A percentile compares a stretch with the other conserved stretches of the same genome.
Conservation (phyloP, 2,888 invertebrate genomes). For the Cremastinae sp. region DNA sequence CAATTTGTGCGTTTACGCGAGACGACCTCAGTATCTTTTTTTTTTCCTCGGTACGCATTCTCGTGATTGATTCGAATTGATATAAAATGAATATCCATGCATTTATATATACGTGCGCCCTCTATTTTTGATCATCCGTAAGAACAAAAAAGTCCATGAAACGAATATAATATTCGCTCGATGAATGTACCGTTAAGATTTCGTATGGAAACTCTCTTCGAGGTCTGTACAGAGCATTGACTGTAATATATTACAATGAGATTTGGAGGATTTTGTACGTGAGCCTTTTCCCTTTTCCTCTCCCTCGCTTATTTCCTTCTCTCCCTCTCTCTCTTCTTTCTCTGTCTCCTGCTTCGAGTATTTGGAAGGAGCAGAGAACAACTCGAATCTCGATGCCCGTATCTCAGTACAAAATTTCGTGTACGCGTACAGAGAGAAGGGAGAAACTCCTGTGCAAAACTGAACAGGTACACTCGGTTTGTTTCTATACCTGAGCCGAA, state of each 20-base stretch:
- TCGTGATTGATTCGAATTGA: conserved; percentile 48
- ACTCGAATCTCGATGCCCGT: too few species aligned
- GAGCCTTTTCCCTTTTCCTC: conserved; percentile 13
- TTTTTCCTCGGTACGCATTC: conserved; percentile 48
- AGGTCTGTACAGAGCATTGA: conserved; percentile 26
- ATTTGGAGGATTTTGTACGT: conserved; percentile 56
- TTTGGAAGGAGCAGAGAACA: too few species aligned
- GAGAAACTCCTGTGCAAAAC: too few species aligned
- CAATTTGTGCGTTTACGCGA: conserved; percentile 24
- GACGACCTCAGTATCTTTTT: neutral
- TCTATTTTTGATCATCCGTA: neutral
- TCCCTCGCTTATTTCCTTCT: neutral
- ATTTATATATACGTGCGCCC: conserved; percentile 28
- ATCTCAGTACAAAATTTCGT: too few species aligned
- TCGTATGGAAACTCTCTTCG: conserved; percentile 26
- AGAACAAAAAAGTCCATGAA: neutral
- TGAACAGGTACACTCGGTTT: too few species aligned
- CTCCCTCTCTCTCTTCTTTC: neutral
- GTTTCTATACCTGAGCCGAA: too few species aligned
- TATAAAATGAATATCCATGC: conserved; percentile 17
- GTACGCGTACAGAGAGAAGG: too few species aligned
- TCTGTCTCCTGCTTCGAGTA: neutral
- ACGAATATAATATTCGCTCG: conserved; percentile 8
- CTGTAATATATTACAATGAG: conserved; percentile 53
- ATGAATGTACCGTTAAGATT: conserved; percentile 57